A percentile compares a stretch with the other conserved stretches of the same genome.
Evolutionary conservation across 2,113 vertebrate genomes (phyloP).

Genomic region (Sialia sialis): DNA sequence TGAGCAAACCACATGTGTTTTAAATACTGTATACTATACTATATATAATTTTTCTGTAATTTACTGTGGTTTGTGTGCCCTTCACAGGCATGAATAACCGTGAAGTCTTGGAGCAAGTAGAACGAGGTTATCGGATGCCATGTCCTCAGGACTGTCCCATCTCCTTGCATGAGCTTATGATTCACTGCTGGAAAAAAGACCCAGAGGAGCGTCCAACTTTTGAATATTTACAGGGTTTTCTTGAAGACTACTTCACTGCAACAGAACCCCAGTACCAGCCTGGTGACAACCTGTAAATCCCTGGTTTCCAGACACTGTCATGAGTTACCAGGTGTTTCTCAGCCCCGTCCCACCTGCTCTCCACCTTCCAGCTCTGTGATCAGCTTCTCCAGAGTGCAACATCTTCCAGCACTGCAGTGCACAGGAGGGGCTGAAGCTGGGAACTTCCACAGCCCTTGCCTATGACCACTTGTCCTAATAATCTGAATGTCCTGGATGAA

Average conservation of each 20-base stretch:
- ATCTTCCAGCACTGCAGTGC: conserved; percentile 69
- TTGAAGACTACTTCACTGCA: conserved; percentile 99
- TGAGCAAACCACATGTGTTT: background rate
- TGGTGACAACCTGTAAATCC: conserved; percentile 91
- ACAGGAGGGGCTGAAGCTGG: conserved; percentile 70
- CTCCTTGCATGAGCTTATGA: conserved; percentile 97
- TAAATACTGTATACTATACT: background rate
- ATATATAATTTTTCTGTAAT: background rate
- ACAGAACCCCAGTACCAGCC: conserved; percentile 99
- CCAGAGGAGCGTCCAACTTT: conserved; percentile 96
- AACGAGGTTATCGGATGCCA: conserved; percentile 95
- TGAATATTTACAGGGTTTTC: conserved; percentile 96
- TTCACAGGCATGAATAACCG: conserved; percentile 95
- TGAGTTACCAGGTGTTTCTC: conserved; percentile 31
- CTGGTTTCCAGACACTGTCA: conserved; percentile 46
- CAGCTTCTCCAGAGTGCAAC: conserved; percentile 56
- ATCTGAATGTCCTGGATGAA: conserved; percentile 76
- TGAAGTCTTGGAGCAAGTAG: conserved; percentile 98
- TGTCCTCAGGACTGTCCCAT: conserved; percentile 94
- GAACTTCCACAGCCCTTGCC: conserved; percentile 73
- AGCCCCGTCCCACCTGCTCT: conserved; percentile 46
- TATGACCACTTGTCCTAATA: conserved; percentile 73
- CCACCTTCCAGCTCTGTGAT: conserved; percentile 64
- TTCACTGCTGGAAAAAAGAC: conserved; percentile 99
- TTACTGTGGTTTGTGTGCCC: background rate